Percentiles rank a stretch among this genome's conserved stretches.
Evolutionary conservation across 2,113 vertebrate species (phyloP).

Genomic region (Neomonachus schauinslandi): DNA sequence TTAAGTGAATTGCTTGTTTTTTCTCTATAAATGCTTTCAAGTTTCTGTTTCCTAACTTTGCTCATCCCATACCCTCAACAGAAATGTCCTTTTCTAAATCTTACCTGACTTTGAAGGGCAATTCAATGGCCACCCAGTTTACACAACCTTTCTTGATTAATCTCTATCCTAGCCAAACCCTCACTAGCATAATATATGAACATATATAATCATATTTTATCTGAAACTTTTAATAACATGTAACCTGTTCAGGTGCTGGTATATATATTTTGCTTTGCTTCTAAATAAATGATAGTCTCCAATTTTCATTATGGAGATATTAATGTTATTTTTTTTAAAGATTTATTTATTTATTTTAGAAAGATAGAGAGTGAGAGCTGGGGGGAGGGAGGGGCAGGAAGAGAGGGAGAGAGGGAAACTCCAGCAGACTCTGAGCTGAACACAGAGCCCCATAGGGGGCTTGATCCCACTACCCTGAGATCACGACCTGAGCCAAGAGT

Average conservation of each 20-base stretch:
- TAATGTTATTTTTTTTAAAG: not conserved
- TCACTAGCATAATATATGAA: not conserved
- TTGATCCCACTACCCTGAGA: too few species aligned
- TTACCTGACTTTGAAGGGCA: not conserved
- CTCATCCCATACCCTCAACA: not conserved
- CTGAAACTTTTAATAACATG: not conserved
- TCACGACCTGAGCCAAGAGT: not conserved
- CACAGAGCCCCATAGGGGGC: too few species aligned
- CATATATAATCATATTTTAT: not conserved
- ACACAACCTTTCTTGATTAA: not conserved
- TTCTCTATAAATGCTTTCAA: not conserved
- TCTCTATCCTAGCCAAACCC: not conserved
- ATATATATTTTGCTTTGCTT: not conserved
- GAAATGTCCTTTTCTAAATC: not conserved
- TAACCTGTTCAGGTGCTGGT: not conserved
- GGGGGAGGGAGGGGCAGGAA: not conserved
- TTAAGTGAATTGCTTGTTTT: not conserved
- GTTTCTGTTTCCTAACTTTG: not conserved
- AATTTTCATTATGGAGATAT: not conserved
- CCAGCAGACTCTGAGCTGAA: too few species aligned
- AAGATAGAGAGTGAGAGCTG: not conserved
- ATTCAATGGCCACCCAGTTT: not conserved
- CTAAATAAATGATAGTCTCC: not conserved
- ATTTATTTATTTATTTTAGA: not conserved
- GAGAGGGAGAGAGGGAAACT: not conserved